Base-by-base conservation (phyloP, 2,888 invertebrate species). In the Melinopterus prodromus region DNA sequence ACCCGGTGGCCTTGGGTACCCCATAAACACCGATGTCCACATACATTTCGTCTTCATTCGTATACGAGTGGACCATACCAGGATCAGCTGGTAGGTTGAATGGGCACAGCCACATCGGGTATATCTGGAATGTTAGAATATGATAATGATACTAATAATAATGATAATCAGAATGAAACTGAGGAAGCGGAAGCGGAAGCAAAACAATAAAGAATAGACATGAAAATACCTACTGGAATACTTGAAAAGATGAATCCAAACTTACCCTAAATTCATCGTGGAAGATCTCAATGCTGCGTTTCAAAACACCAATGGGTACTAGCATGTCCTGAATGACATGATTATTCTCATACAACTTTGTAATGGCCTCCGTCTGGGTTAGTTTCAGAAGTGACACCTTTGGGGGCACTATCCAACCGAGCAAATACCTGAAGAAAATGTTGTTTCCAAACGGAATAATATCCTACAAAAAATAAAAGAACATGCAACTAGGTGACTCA, bases 1-100 rank as follows among this genome's bases (percentile, higher is more conserved):
- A 96, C 72, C 90, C 89, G 14, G 90, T 84, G 14, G 91, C 91
- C 85, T 92, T 93, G 0, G 95, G 95, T 6, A 94, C 93, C 0
- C 96, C 96, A 85, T 97, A 97, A 0, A 95, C 92, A 0, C 96
- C 96, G 79, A 97, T 93, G 87, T 97, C 96, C 0, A 96, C 93
- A 85, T 93, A 96, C 91, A 96, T 92, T 82, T 88, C 88, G 0
- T 90, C 88, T 0, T 77, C 76, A 35, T 82, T 79, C 1, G 87
- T 86, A 38, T 86, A 87, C 12, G 94, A 92, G 85, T 92, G 93
- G 78, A 96, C 89, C 90, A 96, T 92, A 0, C 96, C 96, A 0
- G 95, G 95, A 81, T 92, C 88, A 82, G 92, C 90, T 78, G 92
- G 92, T 81, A 96, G 89, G 85, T 91, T 92, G 89, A 96, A 95